These are phyloP conservation scores for Paralvinella palmiformis DNA, from an alignment of 1,140 invertebrate genomes.

Conservation along the genomic window DNA sequence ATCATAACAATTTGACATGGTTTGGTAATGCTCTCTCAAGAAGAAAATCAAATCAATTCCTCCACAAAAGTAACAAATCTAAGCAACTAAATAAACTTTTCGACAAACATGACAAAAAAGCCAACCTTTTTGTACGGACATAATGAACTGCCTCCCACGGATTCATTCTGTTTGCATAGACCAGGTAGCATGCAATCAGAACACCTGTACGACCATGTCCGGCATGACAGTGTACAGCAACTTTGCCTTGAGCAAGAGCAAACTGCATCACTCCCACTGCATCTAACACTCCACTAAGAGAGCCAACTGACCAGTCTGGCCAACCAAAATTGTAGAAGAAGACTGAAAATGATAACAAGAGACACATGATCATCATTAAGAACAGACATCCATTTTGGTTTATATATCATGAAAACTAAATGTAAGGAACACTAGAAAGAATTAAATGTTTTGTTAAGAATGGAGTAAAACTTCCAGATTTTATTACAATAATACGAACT, in stretches of 20 bases:
- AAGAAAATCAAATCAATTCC: too few species aligned
- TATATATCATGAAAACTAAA: too few species aligned
- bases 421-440: too few species aligned
- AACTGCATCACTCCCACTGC: slow-evolving; percentile 86
- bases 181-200: slow-evolving; percentile 77
- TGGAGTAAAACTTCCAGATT: background rate
- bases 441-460: too few species aligned
- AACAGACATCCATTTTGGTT: too few species aligned
- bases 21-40: too few species aligned
- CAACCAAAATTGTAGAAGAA: slow-evolving; percentile 69
- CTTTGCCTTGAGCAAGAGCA: slow-evolving; percentile 71
- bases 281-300: slow-evolving; percentile 67
- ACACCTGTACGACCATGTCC: slow-evolving; percentile 80
- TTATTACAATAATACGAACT: slow-evolving; percentile 57
- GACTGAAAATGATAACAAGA: too few species aligned
- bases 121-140: slow-evolving; percentile 65
- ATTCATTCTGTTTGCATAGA: slow-evolving; percentile 68
- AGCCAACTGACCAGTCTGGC: slow-evolving; percentile 72
- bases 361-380: too few species aligned
- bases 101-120: too few species aligned
- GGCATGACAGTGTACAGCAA: slow-evolving; percentile 85
- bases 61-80: too few species aligned
- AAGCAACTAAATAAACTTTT: too few species aligned
- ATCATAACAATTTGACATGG: too few species aligned
- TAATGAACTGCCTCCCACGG: slow-evolving; percentile 75